Conservation (phyloP, 2,888 invertebrate genomes). For the Notodonta dromedarius region DNA sequence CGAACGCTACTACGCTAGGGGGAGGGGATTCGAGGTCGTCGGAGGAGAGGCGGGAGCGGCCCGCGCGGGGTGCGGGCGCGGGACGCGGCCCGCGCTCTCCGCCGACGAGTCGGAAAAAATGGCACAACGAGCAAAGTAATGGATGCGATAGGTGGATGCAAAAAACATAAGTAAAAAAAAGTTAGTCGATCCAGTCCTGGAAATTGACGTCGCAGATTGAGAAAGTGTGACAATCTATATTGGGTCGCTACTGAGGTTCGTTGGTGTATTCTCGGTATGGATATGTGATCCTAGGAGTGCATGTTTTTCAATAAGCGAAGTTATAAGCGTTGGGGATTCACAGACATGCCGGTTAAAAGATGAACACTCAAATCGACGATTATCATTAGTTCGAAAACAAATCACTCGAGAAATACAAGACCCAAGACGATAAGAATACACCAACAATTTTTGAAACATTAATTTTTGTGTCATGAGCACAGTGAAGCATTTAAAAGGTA, state of each 20-base stretch:
- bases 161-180: slow-evolving; percentile 41
- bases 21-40: slow-evolving; percentile 55
- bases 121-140: slow-evolving; percentile 80
- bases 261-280: slow-evolving; percentile 34
- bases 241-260: slow-evolving; percentile 4
- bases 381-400: not conserved
- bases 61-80: slow-evolving; percentile 76
- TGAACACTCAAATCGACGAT: not conserved
- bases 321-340: slow-evolving; percentile 10
- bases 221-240: not conserved
- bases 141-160: slow-evolving; percentile 50
- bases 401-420: slow-evolving; percentile 1
- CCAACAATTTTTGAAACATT: slow-evolving; percentile 23
- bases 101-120: slow-evolving; percentile 63
- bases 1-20: slow-evolving; percentile 4
- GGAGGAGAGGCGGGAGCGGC: slow-evolving; percentile 50
- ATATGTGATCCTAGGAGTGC: slow-evolving; percentile 2
- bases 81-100: slow-evolving; percentile 45
- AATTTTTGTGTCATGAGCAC: too few species aligned
- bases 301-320: slow-evolving; percentile 11
- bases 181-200: slow-evolving; percentile 81
- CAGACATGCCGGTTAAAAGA: slow-evolving; percentile 21
- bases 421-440: slow-evolving; percentile 28
- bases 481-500: too few species aligned
- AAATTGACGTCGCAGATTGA: slow-evolving; percentile 37